Evolutionary conservation across 2,888 invertebrate genomes (phyloP), one percentile per base, ranked within the genome.

Genomic region (Clusia tigrina): DNA sequence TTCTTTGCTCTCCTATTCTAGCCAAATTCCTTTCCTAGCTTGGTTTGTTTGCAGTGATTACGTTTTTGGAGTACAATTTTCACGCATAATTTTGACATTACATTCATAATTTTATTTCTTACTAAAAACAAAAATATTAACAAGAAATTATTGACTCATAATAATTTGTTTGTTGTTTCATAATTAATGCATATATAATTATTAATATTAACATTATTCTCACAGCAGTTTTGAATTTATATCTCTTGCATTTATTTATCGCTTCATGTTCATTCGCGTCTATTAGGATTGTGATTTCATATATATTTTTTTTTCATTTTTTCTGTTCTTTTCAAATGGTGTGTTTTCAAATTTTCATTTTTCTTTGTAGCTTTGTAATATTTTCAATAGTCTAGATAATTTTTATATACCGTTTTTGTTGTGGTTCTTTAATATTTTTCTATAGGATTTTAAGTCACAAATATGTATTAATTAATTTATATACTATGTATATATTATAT

Each of bases 341-440:
- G 69, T 71, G 69, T 71, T 71, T 67, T 67, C 67, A 73, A 63
- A 67, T 48, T 67, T 63, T 69, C 62, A 67, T 48, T 59, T 63
- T 60, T 62, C 62, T 68, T 72, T 70, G 42, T 71, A 70, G 70
- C 70, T 65, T 71, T 72, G n/a, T n/a, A n/a, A n/a, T n/a, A n/a
- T n/a, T n/a, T n/a, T n/a, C n/a, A n/a, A n/a, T n/a, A n/a, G n/a
- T n/a, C 56, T 73, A 23, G 18, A 24, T 54, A 54, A n/a, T 37
- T 58, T 65, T 68, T 74, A 73, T 67, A 62, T 71, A n/a, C n/a
- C 71, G 70, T 70, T 69, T 60, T 69, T 64, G 46, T 72, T 67
- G 51, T 68, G 68, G 46, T 59, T 63, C 63, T 63, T 68, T 58
- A 64, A 62, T 67, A 68, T 68, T 68, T 59, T 57, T 67, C n/a